Conservation (phyloP, 2,113 vertebrate species). For the Cyanocitta stelleri region DNA sequence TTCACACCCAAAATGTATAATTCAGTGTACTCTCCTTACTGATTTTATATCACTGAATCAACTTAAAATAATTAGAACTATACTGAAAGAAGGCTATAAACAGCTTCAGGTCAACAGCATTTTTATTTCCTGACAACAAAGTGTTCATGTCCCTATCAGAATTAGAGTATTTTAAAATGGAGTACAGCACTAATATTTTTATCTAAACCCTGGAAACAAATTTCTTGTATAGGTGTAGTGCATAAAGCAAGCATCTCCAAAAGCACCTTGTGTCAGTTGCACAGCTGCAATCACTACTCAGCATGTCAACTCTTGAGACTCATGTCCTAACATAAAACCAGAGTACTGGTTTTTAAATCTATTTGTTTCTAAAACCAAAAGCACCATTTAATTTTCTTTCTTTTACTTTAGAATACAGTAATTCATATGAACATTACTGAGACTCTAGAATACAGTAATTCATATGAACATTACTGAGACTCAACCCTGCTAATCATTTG, state of each 20-base stretch:
- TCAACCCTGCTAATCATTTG: not conserved
- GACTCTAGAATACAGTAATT: not conserved
- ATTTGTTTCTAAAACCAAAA: not conserved
- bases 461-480: not conserved
- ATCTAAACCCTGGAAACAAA: not conserved
- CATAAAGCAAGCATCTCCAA: not conserved
- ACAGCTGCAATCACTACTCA: not conserved
- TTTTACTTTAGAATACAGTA: not conserved
- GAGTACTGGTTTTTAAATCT: not conserved
- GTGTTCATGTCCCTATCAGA: not conserved
- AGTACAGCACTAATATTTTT: not conserved
- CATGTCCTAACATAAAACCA: not conserved
- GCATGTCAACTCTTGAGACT: not conserved
- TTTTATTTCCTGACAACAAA: not conserved
- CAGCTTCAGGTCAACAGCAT: not conserved
- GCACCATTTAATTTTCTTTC: not conserved
- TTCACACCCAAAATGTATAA: not conserved
- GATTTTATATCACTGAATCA: not conserved
- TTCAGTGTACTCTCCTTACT: not conserved
- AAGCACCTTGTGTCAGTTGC: not conserved
- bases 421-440: not conserved
- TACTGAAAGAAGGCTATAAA: not conserved
- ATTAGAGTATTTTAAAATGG: not conserved
- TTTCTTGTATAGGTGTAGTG: not conserved
- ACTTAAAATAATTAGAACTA: not conserved